phyloP scores from a whole-genome alignment of 1,140 invertebrate genomes.

The Harlomillsia oculata region DNA sequence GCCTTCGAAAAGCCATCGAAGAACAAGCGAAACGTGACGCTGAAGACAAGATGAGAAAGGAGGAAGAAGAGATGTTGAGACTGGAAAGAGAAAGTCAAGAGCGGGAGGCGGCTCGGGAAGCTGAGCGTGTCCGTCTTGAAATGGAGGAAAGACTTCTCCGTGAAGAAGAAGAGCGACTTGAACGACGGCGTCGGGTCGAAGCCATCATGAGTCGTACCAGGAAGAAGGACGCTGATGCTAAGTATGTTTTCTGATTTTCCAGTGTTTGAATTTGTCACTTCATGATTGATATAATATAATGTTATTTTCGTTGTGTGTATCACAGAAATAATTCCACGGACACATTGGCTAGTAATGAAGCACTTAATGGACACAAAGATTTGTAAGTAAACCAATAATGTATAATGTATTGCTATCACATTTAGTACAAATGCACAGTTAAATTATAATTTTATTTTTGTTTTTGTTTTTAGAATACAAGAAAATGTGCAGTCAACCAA shows the following conservation, averaged over 20 bases:
- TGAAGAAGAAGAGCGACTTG: slow-evolving; percentile 68
- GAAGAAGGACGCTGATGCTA: slow-evolving; percentile 35
- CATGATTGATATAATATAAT: not conserved
- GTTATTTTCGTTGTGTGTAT: not conserved
- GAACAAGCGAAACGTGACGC: slow-evolving; percentile 38
- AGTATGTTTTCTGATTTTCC: not conserved
- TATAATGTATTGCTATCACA: too few species aligned
- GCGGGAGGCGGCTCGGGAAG: slow-evolving; percentile 35
- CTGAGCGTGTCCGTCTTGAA: slow-evolving; percentile 50
- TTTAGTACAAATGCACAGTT: too few species aligned
- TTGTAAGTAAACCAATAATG: not conserved
- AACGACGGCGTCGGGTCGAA: slow-evolving; percentile 65
- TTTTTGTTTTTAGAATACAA: too few species aligned
- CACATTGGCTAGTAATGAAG: slow-evolving; percentile 2
- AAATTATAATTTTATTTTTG: too few species aligned
- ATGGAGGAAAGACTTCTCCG: slow-evolving; percentile 61
- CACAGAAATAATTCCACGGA: slow-evolving; percentile 5
- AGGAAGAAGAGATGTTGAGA: slow-evolving; percentile 38
- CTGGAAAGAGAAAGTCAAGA: slow-evolving; percentile 37
- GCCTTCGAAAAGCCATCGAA: slow-evolving; percentile 38
- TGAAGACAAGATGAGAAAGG: slow-evolving; percentile 37
- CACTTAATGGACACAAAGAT: slow-evolving; percentile 15
- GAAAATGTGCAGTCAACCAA: slow-evolving; percentile 13
- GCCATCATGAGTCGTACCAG: slow-evolving; percentile 72
- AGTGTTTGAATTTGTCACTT: not conserved